Evolutionary conservation across 1,140 invertebrate genomes (phyloP).

Genomic region (Drosophila tristis): DNA sequence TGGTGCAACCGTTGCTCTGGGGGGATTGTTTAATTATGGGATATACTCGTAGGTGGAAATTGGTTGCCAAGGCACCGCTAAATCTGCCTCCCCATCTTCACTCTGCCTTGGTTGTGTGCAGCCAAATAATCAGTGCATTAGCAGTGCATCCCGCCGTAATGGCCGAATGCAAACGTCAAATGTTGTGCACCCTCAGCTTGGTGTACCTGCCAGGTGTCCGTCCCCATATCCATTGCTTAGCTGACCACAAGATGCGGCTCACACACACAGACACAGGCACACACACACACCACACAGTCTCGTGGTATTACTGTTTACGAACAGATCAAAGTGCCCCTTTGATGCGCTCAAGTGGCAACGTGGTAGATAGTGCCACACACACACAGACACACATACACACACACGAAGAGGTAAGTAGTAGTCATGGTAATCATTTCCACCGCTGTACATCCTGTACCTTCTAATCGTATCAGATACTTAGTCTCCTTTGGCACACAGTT

Average conservation of each 20-base stretch:
- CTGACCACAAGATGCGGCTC: slow-evolving; percentile 53
- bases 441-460: too few relatives aligned
- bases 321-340: slow-evolving; percentile 71
- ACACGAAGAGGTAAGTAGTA: slow-evolving; percentile 33
- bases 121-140: slow-evolving; percentile 70
- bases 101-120: slow-evolving; percentile 15
- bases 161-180: slow-evolving; percentile 62
- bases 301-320: slow-evolving; percentile 28
- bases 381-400: slow-evolving; percentile 41
- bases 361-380: slow-evolving; percentile 55
- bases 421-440: slow-evolving; percentile 27
- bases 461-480: too few relatives aligned
- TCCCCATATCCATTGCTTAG: slow-evolving; percentile 64
- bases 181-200: slow-evolving; percentile 25
- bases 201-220: slow-evolving; percentile 23
- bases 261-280: background rate
- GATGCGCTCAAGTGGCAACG: slow-evolving; percentile 67
- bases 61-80: background rate
- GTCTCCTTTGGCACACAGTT: slow-evolving; percentile 2
- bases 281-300: slow-evolving; percentile 18
- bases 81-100: background rate
- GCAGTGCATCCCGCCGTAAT: slow-evolving; percentile 54
- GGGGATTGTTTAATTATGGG: slow-evolving; percentile 79
- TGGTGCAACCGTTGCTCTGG: slow-evolving; percentile 22
- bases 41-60: slow-evolving; percentile 60